Percentiles rank a stretch among this genome's conserved stretches.
These are phyloP conservation scores for Lithophane ornitopus DNA, from an alignment of 2,888 invertebrate genomes.

Conservation along the genomic window DNA sequence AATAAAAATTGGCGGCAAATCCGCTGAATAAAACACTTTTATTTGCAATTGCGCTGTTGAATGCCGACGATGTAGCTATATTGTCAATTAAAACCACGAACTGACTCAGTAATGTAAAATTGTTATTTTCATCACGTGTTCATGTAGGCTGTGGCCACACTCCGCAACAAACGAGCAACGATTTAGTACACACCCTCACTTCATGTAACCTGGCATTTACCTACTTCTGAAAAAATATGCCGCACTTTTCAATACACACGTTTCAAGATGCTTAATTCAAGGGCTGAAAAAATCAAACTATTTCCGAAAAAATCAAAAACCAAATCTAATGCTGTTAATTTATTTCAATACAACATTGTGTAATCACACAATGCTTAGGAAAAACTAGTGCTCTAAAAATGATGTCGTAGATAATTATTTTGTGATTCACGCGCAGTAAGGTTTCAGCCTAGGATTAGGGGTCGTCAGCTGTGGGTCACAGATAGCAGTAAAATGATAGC, in stretches of 20 bases:
- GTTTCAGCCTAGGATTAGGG: not conserved
- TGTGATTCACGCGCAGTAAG: not conserved
- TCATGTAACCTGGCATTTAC: not conserved
- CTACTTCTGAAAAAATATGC: not conserved
- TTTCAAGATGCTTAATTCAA: not conserved
- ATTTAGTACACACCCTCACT: conserved; percentile 68
- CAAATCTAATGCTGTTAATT: not conserved
- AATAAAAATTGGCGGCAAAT: conserved; percentile 60
- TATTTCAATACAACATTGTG: not conserved
- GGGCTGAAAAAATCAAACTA: too few relatives aligned
- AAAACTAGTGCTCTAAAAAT: not conserved
- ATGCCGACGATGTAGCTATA: conserved; percentile 72
- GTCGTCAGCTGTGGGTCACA: not conserved
- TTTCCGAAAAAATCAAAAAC: not conserved
- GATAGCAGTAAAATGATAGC: not conserved
- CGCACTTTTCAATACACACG: not conserved
- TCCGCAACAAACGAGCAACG: conserved; percentile 61
- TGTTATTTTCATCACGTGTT: conserved; percentile 81
- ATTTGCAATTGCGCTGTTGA: conserved; percentile 76
- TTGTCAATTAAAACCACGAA: conserved; percentile 80
- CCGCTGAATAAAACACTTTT: conserved; percentile 75
- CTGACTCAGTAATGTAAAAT: conserved; percentile 78
- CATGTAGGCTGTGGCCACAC: conserved; percentile 63
- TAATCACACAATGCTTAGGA: not conserved
- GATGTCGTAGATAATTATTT: not conserved